Evolutionary conservation across 1,140 invertebrate genomes (phyloP).

Genomic region (Metaphire vulgaris): DNA sequence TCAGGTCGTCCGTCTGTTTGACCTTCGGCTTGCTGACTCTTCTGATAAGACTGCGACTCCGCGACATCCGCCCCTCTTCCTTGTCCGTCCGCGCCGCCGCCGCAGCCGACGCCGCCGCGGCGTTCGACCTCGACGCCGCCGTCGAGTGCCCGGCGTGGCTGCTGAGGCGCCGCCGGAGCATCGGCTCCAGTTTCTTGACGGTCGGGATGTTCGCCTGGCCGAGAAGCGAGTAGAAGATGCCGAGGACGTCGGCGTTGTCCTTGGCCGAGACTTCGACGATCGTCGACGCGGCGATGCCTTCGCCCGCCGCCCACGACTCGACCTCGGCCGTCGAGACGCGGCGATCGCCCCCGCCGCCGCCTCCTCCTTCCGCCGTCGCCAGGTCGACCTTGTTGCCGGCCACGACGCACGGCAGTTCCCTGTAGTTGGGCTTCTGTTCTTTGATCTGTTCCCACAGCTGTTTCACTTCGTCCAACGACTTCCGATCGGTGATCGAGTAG

Average conservation of each 20-base stretch:
- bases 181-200: conserved; percentile 30
- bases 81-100: conserved; percentile 4
- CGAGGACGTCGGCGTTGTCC: conserved; percentile 38
- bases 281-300: conserved; percentile 31
- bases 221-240: conserved; percentile 41
- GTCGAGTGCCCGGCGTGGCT: no score
- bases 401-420: conserved; percentile 77
- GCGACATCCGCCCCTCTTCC: conserved; percentile 35
- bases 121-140: conserved; percentile 34
- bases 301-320: conserved; percentile 43
- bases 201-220: conserved; percentile 40
- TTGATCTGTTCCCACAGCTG: conserved; percentile 75
- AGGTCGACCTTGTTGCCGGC: conserved; percentile 79
- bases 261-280: conserved; percentile 45
- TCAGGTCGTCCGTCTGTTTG: conserved; percentile 14
- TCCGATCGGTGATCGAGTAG: conserved; percentile 70
- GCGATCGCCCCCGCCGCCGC: no score
- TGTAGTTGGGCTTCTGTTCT: conserved; percentile 67
- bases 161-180: conserved; percentile 36
- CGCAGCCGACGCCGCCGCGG: not conserved
- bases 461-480: conserved; percentile 70
- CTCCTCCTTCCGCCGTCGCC: conserved; percentile 47
- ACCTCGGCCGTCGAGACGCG: conserved; percentile 44
- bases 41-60: conserved; percentile 42
- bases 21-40: conserved; percentile 43